Evolutionary conservation across 2,888 invertebrate species (phyloP).

Genomic region (Cosmorhoe ocellata): DNA sequence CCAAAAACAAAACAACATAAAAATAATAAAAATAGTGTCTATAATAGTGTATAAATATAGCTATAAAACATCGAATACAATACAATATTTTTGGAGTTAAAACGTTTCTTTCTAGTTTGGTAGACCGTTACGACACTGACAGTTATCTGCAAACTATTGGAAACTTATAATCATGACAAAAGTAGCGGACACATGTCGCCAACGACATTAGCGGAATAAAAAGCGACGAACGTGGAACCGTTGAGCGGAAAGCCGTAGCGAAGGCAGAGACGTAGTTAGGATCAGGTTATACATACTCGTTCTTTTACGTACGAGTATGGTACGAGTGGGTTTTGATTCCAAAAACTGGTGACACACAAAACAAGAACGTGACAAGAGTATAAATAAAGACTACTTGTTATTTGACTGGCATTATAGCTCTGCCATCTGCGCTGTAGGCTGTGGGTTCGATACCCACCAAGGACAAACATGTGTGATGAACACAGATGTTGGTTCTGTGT

Average conservation of each 20-base stretch:
- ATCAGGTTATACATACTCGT: no score
- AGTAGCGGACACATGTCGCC: conserved; percentile 59
- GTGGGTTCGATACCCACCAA: no score
- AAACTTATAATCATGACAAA: conserved; percentile 61
- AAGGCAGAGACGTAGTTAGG: conserved; percentile 10
- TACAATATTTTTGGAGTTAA: conserved; percentile 23
- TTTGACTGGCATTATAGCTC: no score
- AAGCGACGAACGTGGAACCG: conserved; percentile 50
- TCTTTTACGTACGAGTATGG: no score
- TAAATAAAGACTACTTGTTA: no score
- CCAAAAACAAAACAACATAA: background rate
- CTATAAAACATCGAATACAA: conserved; percentile 9
- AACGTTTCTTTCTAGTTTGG: conserved; percentile 33
- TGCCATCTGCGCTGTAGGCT: no score
- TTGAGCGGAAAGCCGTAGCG: conserved; percentile 49
- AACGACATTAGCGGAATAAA: conserved; percentile 62
- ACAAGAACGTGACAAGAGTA: no score
- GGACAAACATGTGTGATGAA: no score
- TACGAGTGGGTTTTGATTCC: no score
- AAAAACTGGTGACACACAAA: no score
- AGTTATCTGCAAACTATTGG: conserved; percentile 38
- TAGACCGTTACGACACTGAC: conserved; percentile 38
- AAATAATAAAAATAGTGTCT: background rate
- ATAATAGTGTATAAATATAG: background rate
- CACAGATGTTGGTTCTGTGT: no score